Percentiles rank a stretch among this genome's conserved stretches.
These are phyloP conservation scores for Peromyscus polionotus DNA, from an alignment of 2,113 vertebrate genomes.

Conservation along the genomic window DNA sequence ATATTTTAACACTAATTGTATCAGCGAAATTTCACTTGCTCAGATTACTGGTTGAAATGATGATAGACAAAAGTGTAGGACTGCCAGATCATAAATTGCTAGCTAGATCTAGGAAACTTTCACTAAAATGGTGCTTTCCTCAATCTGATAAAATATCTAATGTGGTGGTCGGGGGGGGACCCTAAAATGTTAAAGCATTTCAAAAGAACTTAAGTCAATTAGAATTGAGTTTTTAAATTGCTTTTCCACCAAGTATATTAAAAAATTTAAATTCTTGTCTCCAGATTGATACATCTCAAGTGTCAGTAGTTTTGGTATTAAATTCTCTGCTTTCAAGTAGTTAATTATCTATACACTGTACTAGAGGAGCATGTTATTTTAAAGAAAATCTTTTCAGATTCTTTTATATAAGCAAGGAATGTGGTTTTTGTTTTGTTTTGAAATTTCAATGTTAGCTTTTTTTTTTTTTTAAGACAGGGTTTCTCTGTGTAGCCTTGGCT, in stretches of 20 bases:
- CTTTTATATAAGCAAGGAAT: slow-evolving; percentile 40
- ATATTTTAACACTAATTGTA: slow-evolving; percentile 13
- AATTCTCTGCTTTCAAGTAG: slow-evolving; percentile 42
- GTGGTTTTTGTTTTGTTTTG: slow-evolving; percentile 33
- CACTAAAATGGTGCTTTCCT: slow-evolving; percentile 26
- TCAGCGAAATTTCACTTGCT: slow-evolving; percentile 25
- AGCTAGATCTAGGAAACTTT: slow-evolving; percentile 54
- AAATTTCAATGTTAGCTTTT: slow-evolving; percentile 32
- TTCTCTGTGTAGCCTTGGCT: not conserved
- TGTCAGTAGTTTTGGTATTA: slow-evolving; percentile 30
- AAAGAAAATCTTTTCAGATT: slow-evolving; percentile 12
- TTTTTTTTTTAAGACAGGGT: not conserved
- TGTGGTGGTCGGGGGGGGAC: not conserved
- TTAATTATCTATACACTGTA: slow-evolving; percentile 6
- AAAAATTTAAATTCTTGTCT: slow-evolving; percentile 56
- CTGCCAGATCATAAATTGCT: not conserved
- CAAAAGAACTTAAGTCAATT: slow-evolving; percentile 8
- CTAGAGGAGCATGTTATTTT: slow-evolving; percentile 33
- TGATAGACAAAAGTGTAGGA: slow-evolving; percentile 34
- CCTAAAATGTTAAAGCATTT: slow-evolving; percentile 12
- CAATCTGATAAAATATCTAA: not conserved
- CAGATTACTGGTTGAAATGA: slow-evolving; percentile 22
- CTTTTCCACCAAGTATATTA: slow-evolving; percentile 46
- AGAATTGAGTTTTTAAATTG: slow-evolving; percentile 11
- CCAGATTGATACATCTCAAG: not conserved